Evolutionary conservation across 1,140 invertebrate genomes (phyloP), one percentile per base, ranked within the genome.

Genomic region (Drosophila littoralis): DNA sequence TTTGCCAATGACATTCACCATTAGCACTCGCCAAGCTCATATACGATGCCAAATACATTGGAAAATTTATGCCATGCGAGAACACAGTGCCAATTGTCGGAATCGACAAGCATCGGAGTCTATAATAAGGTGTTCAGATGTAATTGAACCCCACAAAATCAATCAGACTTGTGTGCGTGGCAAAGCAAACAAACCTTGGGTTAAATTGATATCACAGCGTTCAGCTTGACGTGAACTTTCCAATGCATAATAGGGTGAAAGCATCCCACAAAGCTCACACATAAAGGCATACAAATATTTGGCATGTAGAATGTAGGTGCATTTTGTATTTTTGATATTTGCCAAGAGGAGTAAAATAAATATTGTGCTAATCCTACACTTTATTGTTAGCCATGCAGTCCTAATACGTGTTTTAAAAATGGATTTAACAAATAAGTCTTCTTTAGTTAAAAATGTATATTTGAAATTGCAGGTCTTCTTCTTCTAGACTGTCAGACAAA

Each of bases 1-100:
- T 82, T 88, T 89, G 81, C 84, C 84, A 81, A 64, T 89, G 80
- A 74, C 77, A 78, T 77, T 72, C 81, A 32, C 64, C 77, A 84
- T 84, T 89, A 81, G 77, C 61, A 72, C 66, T 74, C 67, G 66
- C 74, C 68, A 76, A 89, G 85, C 80, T 81, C 80, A 89, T 84
- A 89, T 90, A 72, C 81, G 67, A 72, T 76, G 77, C 59, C 80
- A 79, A 84, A 89, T 82, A 78, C 71, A 89, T 75, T 76, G 64
- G 68, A 58, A 55, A 75, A 69, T 76, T 76, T 72, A 43, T 61
- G 59, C 61, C 48, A 42, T 38, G n/a, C 46, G 35, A 33, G 12
- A 65, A 15, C 60, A 59, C 28, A 42, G 50, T 35, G 51, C 52
- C 65, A 81, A 64, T 75, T 78, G 71, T 61, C 54, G 40, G 71